A percentile compares a stretch with the other conserved stretches of the same genome.
Conservation (phyloP, 2,113 vertebrate species). For the Theristicus caerulescens region DNA sequence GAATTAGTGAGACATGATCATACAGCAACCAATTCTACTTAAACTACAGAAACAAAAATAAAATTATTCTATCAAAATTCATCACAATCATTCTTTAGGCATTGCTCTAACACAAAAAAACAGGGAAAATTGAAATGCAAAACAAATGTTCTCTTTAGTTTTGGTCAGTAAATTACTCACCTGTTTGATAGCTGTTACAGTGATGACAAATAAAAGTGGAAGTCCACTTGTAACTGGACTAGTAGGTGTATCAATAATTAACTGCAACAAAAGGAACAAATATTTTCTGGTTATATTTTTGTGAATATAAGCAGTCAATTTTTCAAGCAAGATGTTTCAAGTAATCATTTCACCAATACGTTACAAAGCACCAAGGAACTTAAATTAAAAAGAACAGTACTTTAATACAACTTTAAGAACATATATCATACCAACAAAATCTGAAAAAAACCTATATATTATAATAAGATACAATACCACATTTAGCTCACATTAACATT, state of each 20-base stretch:
- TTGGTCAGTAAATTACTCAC: slow-evolving; percentile 56
- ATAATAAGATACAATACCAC: not conserved
- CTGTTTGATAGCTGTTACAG: slow-evolving; percentile 97
- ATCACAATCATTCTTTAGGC: not conserved
- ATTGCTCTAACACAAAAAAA: not conserved
- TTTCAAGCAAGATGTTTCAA: not conserved
- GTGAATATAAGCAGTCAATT: not conserved
- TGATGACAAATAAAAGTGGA: slow-evolving; percentile 97
- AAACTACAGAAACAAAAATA: not conserved
- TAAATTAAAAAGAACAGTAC: not conserved
- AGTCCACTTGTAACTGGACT: slow-evolving; percentile 96
- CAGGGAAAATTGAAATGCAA: not conserved
- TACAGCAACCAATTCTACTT: not conserved
- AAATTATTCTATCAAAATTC: not conserved
- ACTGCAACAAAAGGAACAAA: slow-evolving; percentile 70
- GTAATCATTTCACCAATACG: not conserved
- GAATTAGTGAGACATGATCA: not conserved
- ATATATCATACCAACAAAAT: not conserved
- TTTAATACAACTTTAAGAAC: not conserved
- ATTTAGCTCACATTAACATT: not conserved
- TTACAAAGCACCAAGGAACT: not conserved
- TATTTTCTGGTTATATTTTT: not conserved
- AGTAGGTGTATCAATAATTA: slow-evolving; percentile 98
- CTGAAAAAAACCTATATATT: not conserved
- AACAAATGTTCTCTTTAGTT: not conserved